Conservation (phyloP, 2,888 invertebrate genomes). For the Mesorhabditis sp. region DNA sequence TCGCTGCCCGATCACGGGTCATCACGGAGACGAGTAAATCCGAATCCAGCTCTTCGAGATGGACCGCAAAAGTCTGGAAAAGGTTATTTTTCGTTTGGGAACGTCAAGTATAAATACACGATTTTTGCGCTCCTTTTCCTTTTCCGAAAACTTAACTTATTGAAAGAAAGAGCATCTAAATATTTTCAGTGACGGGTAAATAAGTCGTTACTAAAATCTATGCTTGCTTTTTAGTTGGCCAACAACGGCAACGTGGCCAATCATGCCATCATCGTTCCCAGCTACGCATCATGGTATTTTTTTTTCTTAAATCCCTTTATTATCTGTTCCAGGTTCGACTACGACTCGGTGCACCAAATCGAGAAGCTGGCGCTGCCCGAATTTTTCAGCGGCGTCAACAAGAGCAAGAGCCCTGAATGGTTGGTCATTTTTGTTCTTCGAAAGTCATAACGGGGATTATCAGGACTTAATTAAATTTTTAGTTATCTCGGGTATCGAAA, state of each 20-base stretch:
- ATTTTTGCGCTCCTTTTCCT: too few species aligned
- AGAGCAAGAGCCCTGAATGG: constrained; percentile 94
- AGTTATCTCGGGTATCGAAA: constrained; percentile 93
- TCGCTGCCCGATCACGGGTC: too few species aligned
- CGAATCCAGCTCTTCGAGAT: too few species aligned
- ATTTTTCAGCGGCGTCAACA: constrained; percentile 96
- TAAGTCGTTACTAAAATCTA: too few species aligned
- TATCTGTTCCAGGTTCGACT: constrained; percentile 72
- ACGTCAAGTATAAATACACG: too few species aligned
- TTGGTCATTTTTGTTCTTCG: constrained; percentile 47
- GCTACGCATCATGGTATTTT: constrained; percentile 79
- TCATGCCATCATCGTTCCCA: constrained; percentile 95
- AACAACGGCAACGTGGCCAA: constrained; percentile 68
- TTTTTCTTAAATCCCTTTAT: too few species aligned
- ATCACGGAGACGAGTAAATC: too few species aligned
- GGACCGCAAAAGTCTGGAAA: too few species aligned
- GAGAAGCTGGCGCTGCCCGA: constrained; percentile 94
- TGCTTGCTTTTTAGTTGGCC: constrained; percentile 13
- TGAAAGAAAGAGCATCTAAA: too few species aligned
- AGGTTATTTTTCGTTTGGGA: too few species aligned
- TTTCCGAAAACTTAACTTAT: too few species aligned
- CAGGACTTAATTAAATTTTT: constrained; percentile 21
- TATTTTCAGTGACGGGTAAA: too few species aligned
- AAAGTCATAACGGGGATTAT: not conserved
- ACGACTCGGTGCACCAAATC: constrained; percentile 73